Evolutionary conservation across 2,888 invertebrate genomes (phyloP), one percentile per base, ranked within the genome.

Genomic region (Callosobruchus maculatus): DNA sequence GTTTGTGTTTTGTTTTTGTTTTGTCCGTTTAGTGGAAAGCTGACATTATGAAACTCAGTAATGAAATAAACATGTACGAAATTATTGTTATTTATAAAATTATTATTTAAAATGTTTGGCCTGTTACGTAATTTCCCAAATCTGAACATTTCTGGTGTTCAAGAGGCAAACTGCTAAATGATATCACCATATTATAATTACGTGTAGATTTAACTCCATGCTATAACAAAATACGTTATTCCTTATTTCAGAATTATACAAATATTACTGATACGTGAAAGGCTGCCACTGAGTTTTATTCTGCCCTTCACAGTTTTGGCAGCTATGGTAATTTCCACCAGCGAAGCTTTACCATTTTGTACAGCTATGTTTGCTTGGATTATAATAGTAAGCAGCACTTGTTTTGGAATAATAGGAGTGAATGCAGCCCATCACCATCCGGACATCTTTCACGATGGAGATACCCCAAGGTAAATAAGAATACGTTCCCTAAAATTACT

Each of bases 371-470:
- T 93, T 91, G 66, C 90, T 0, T 94, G 92, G 92, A 76, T 90
- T 0, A 85, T 88, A 77, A 89, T 92, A 18, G 83, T 90, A 22
- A 88, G 88, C 0, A 93, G 94, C 80, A 88, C 92, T 67, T 77
- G 90, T 0, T 93, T 95, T 83, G 88, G 86, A 20, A 79, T 90
- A 0, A 91, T 94, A 74, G 94, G 92, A 0, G 82, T 93, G 0
- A 94, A 92, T 83, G 94, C 94, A 0, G 94, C 92, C 0, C 95
- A 95, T 87, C 94, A 95, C 82, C 94, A 95, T 84, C 94, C 95
- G 0, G 90, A 91, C 49, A 92, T 94, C 74, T 93, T 93, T 81
- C 95, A 95, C 83, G 94, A 94, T 81, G 94, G 94, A 0, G 95
- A 95, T 84, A 86, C 90, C 72, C 88, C 90, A 67, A 89, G 90